phyloP scores from a whole-genome alignment of 2,113 vertebrate genomes.

The Phrynosoma blainvillii region DNA sequence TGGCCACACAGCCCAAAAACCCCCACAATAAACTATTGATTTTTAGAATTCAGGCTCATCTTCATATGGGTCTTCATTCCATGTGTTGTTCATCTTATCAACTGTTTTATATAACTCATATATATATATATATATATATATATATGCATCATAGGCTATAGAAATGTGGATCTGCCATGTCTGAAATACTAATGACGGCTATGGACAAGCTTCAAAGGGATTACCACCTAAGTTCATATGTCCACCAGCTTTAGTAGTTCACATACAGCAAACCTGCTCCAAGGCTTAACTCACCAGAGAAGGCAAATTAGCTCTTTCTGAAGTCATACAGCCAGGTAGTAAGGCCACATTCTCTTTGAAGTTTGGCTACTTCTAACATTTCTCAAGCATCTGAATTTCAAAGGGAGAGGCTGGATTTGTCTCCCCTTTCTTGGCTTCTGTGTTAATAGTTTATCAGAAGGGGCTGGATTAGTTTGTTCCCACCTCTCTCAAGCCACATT shows the following conservation, averaged over 20 bases:
- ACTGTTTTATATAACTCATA: too few relatives aligned
- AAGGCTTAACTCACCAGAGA: slow-evolving; percentile 43
- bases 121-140: background rate
- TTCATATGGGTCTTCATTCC: too few relatives aligned
- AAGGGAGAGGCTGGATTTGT: background rate
- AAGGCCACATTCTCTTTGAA: slow-evolving; percentile 60
- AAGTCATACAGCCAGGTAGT: slow-evolving; percentile 48
- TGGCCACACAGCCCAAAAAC: too few relatives aligned
- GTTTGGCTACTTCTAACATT: background rate
- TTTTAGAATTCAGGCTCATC: too few relatives aligned
- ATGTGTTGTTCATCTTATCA: too few relatives aligned
- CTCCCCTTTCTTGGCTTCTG: background rate
- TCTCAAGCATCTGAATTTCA: slow-evolving; percentile 16
- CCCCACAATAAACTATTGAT: too few relatives aligned
- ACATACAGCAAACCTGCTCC: background rate
- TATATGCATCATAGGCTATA: slow-evolving; percentile 16
- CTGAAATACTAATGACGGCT: slow-evolving; percentile 60
- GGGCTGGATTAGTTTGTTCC: background rate
- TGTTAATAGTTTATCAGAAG: background rate
- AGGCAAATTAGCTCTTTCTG: slow-evolving; percentile 62
- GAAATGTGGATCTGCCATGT: background rate
- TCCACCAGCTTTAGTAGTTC: slow-evolving; percentile 50
- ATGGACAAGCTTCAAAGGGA: slow-evolving; percentile 63
- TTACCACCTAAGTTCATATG: slow-evolving; percentile 41
- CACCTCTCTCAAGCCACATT: background rate